Base-by-base conservation (phyloP, 2,888 invertebrate species). In the Apamea epomidion region DNA sequence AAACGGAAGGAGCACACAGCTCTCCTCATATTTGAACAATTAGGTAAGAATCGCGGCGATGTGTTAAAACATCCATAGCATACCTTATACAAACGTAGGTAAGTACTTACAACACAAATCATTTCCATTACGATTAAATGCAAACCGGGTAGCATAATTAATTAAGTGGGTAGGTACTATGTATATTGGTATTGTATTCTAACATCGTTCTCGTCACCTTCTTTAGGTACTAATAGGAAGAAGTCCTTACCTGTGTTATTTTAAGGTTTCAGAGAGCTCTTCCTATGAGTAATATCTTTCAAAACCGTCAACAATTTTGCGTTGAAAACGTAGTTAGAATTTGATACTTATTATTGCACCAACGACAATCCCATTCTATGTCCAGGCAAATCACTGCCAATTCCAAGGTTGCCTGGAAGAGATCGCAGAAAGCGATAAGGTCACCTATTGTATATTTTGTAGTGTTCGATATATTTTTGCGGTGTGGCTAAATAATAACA, bases 21-120 rank as follows among this genome's bases (percentile, higher is more conserved):
- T 32, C 29, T 37, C n/a, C 25, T 48, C 16, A 69, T 78, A 64
- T 84, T 62, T 74, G 70, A 74, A 84, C 70, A 74, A 74, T 74
- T 70, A 72, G 18, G 60, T 83, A 45, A 69, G 32, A 83, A 74
- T 73, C 62, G 58, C 67, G 8, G n/a, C 10, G 2, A 48, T 51
- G 58, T 62, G 82, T 62, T 74, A 81, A 72, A 67, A 70, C 8
- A 45, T 29, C n/a, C 18, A n/a, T 65, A 18, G 12, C 7, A 7
- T 29, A 69, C 42, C 42, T 81, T 72, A 42, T 29, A 69, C 29
- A 25, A 16, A 32, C 21, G 16, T 8, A 16, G 2, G 5, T 42
- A 58, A 25, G n/a, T n/a, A 58, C 10, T 58, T 37, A 37, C 14
- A 51, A 71, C 12, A 51, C 29, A 71, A 45, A 54, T 58, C 2